Conservation (phyloP, 2,888 invertebrate genomes). For the Leistus spinibarbis region DNA sequence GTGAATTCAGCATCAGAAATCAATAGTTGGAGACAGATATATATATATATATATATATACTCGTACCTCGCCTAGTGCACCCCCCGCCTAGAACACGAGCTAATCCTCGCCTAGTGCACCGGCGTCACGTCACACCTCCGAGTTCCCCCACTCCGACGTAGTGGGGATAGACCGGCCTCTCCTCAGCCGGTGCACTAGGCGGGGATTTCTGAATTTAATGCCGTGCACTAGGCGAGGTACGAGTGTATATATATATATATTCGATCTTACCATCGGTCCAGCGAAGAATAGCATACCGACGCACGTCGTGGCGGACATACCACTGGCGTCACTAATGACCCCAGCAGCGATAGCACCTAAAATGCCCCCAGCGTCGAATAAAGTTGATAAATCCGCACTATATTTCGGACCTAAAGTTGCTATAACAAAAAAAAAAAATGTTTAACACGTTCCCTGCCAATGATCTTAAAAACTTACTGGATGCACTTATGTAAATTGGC, state of each 20-base stretch:
- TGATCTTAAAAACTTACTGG: conserved; percentile 78
- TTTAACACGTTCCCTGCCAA: not conserved
- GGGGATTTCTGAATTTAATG: no score
- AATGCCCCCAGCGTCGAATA: conserved; percentile 92
- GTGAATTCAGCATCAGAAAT: no score
- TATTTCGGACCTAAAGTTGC: conserved; percentile 69
- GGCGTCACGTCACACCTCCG: no score
- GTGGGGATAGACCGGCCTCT: no score
- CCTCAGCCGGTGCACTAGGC: no score
- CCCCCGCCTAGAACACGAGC: no score
- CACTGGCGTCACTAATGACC: conserved; percentile 78
- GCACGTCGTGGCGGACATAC: conserved; percentile 89
- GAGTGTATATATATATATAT: no score
- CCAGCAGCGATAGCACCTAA: conserved; percentile 89
- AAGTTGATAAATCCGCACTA: conserved; percentile 78
- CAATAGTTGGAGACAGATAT: not conserved
- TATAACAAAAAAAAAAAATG: conserved; percentile 52
- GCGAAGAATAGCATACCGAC: conserved; percentile 78
- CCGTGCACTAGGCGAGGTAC: conserved; percentile 33
- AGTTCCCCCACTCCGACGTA: no score
- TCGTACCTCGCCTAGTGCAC: not conserved
- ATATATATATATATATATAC: not conserved
- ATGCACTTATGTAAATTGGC: conserved; percentile 84
- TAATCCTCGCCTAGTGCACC: no score
- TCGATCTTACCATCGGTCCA: conserved; percentile 75